phyloP scores from a whole-genome alignment of 1,140 invertebrate species.

The Atta colombica region DNA sequence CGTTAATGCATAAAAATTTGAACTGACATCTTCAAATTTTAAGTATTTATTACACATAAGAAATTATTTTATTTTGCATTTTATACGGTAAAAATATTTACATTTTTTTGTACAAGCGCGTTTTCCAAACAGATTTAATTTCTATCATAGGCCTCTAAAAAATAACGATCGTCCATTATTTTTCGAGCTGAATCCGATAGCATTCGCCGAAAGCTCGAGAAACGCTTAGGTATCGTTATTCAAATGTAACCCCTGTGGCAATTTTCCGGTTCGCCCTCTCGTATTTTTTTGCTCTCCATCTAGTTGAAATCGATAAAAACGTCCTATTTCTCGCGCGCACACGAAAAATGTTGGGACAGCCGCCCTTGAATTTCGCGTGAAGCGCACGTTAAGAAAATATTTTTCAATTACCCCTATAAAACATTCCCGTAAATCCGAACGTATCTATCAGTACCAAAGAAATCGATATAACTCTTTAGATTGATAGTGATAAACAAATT shows the following conservation, averaged over 20 bases:
- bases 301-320: conserved; percentile 57
- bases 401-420: conserved; percentile 47
- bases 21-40: not conserved
- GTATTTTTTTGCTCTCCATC: conserved; percentile 36
- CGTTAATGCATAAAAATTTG: not conserved
- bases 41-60: not conserved
- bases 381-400: conserved; percentile 35
- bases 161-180: conserved; percentile 32
- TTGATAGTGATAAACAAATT: conserved; percentile 54
- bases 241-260: conserved; percentile 52
- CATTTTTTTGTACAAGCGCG: not conserved
- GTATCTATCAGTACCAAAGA: conserved; percentile 15
- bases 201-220: conserved; percentile 42
- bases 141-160: conserved; percentile 31
- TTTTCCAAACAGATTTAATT: conserved; percentile 24
- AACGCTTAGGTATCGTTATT: conserved; percentile 60
- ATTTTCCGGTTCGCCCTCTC: conserved; percentile 50
- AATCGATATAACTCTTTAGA: conserved; percentile 52
- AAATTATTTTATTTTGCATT: not conserved
- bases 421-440: conserved; percentile 39
- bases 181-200: conserved; percentile 9
- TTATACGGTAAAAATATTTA: not conserved
- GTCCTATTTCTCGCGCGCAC: conserved; percentile 51
- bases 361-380: conserved; percentile 37
- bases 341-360: conserved; percentile 31